These are phyloP conservation scores for Apodemia zela DNA, from an alignment of 2,888 invertebrate genomes.

Conservation along the genomic window DNA sequence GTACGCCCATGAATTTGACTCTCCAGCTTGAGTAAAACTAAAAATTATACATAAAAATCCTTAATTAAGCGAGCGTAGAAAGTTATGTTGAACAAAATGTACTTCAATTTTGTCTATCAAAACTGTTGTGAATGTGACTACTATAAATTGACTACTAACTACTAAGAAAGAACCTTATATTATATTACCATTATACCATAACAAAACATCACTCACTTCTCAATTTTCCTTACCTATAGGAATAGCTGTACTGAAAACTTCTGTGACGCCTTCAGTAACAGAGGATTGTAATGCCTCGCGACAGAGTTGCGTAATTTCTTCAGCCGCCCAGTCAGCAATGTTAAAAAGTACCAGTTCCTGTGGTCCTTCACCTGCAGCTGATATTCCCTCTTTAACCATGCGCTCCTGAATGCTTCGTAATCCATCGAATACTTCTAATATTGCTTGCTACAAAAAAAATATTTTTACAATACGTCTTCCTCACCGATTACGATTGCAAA, in stretches of 20 bases:
- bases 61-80: too few species aligned
- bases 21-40: too few species aligned
- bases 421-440: conserved; percentile 56
- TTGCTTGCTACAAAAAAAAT: conserved; percentile 49
- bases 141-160: too few species aligned
- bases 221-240: conserved; percentile 44
- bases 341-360: conserved; percentile 63
- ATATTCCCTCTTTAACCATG: conserved; percentile 51
- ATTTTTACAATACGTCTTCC: too few species aligned
- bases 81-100: too few species aligned
- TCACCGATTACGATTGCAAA: too few species aligned
- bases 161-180: too few species aligned
- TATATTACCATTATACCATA: too few species aligned
- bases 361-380: conserved; percentile 47
- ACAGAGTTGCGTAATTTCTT: conserved; percentile 60
- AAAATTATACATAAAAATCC: too few species aligned
- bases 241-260: conserved; percentile 45
- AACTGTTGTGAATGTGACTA: too few species aligned
- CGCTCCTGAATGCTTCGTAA: conserved; percentile 53
- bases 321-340: conserved; percentile 65
- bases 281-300: conserved; percentile 48
- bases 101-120: too few species aligned
- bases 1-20: too few species aligned
- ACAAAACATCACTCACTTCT: background rate
- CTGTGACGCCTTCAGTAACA: conserved; percentile 44